phyloP scores from a whole-genome alignment of 1,140 invertebrate species.

The Leptestheria dahalacensis region DNA sequence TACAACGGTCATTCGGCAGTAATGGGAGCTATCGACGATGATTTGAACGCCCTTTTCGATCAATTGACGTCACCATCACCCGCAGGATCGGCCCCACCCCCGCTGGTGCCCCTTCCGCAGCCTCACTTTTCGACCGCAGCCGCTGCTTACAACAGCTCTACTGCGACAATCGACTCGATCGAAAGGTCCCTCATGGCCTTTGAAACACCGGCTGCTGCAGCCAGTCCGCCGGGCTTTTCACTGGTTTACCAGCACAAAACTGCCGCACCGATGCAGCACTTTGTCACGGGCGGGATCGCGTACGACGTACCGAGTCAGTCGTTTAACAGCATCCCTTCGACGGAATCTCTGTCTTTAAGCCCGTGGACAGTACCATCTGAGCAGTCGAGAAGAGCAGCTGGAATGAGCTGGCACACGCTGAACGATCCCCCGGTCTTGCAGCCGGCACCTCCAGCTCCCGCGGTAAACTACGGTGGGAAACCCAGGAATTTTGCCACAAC shows the following conservation, averaged over 20 bases:
- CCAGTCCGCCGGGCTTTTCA: too few species aligned
- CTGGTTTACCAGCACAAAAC: too few species aligned
- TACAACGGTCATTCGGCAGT: constrained; percentile 1
- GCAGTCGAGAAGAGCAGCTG: not conserved
- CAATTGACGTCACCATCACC: not conserved
- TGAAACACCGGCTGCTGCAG: not conserved
- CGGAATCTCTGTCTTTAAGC: too few species aligned
- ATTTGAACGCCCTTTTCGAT: not conserved
- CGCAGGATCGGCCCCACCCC: not conserved
- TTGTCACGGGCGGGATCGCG: too few species aligned
- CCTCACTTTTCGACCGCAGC: not conserved
- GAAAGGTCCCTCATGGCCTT: not conserved
- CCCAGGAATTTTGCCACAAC: not conserved
- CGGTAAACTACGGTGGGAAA: not conserved
- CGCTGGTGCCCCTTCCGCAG: not conserved
- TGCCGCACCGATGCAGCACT: too few species aligned
- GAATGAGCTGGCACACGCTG: not conserved
- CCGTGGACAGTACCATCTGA: too few species aligned
- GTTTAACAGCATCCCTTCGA: too few species aligned
- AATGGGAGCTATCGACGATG: not conserved
- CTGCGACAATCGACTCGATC: not conserved
- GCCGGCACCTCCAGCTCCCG: not conserved
- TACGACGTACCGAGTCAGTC: too few species aligned
- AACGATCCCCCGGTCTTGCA: not conserved
- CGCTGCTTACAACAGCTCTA: not conserved